Evolutionary conservation across 2,113 vertebrate species (phyloP).

Genomic region (Dunckerocampus dactyliophorus): DNA sequence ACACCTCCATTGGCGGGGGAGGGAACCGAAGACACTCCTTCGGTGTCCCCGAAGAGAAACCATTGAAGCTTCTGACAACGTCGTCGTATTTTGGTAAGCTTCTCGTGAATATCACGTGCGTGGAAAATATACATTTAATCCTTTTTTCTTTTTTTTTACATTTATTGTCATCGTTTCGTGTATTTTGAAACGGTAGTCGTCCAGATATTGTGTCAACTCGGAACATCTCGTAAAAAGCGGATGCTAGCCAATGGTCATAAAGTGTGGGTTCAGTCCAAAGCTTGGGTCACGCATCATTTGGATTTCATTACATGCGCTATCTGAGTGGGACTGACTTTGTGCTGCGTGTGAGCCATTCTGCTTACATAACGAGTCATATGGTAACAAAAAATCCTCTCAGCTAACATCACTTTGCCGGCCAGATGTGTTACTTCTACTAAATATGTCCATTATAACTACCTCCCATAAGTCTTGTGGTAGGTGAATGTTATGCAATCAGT

Average conservation of each 20-base stretch:
- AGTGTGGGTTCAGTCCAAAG: conserved; percentile 3
- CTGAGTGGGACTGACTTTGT: background rate
- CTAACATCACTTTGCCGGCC: no score
- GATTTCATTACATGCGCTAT: background rate
- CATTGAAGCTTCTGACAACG: background rate
- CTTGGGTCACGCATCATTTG: background rate
- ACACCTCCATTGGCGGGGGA: background rate
- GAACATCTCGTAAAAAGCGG: background rate
- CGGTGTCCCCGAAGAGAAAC: background rate
- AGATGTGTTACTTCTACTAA: no score
- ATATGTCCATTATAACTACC: no score
- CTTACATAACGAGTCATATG: background rate
- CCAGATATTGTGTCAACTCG: no score
- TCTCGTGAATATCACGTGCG: background rate
- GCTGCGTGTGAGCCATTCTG: background rate
- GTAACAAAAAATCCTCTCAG: no score
- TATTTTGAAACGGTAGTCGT: background rate
- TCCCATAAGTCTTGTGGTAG: no score
- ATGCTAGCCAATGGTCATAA: background rate
- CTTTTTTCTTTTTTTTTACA: background rate
- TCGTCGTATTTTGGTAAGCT: background rate
- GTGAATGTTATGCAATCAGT: no score
- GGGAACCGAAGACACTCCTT: background rate
- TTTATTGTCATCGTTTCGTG: background rate
- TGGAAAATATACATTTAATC: no score